Evolutionary conservation across 2,113 vertebrate genomes (phyloP), one percentile per base, ranked within the genome.

Genomic region (Triplophysa tibetana): DNA sequence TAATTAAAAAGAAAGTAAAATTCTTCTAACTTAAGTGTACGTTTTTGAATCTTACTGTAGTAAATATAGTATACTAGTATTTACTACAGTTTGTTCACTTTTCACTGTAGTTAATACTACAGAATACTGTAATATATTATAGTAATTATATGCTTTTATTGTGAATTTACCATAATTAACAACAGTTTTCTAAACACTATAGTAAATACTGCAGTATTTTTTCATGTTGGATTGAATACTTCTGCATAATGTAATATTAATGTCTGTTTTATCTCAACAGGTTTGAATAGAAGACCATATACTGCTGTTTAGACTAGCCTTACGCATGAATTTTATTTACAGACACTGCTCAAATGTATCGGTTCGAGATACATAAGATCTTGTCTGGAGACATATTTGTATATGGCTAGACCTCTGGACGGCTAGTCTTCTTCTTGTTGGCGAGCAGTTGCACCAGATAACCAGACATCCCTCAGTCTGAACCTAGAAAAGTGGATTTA

Each of bases 251-350:
- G 24, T 29, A 29, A 14, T 52, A 75, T 41, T 64, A 12, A 74
- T 45, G n/a, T 45, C 21, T 75, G 24, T 76, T 80, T 70, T n/a
- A 29, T 33, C 24, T 78, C 77, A 19, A 67, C 75, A 84, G 79
- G 79, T 43, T 64, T 84, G 74, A 78, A 56, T 45, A 63, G 45
- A 54, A 50, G 61, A 73, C 78, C 62, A 50, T 60, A 66, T 23
- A 16, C 21, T 10, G 8, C 48, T 70, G 45, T 5, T 24, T 52
- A 61, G 52, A 77, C 14, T 83, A 29, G 24, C 67, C 52, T 54
- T 60, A 62, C 38, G 48, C 56, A 52, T 64, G 41, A 16, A 41
- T 16, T 2, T 83, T 3, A 29, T 48, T 52, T 48, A 81, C 41
- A 69, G 75, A 52, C 69, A 62, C 17, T 67, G 54, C 26, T 62